Conservation (phyloP, 1,140 invertebrate genomes). For the Dendrolimus punctatus region DNA sequence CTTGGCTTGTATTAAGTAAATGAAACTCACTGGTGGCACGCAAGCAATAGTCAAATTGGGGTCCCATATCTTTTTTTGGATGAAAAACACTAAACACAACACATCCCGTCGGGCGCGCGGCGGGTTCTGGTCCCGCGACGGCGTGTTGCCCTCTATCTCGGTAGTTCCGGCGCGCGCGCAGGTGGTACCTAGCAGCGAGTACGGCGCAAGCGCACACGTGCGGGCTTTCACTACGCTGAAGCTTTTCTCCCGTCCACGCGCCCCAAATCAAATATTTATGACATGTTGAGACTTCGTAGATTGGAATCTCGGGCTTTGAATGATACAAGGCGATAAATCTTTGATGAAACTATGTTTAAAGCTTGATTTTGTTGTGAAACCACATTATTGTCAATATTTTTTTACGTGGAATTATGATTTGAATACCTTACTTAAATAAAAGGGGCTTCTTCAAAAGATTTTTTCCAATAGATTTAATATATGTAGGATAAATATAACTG, state of each 20-base stretch:
- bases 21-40: slow-evolving; percentile 58
- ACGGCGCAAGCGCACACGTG: slow-evolving; percentile 53
- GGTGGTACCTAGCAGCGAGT: slow-evolving; percentile 11
- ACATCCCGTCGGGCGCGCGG: slow-evolving; percentile 56
- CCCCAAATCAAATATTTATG: slow-evolving; percentile 1
- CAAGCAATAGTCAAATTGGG: slow-evolving; percentile 63
- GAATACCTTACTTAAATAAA: no score
- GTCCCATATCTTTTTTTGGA: slow-evolving; percentile 46
- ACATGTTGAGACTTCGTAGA: no score
- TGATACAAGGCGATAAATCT: no score
- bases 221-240: slow-evolving; percentile 49
- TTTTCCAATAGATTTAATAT: no score
- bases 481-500: no score
- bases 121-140: slow-evolving; percentile 43
- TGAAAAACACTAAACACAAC: slow-evolving; percentile 47
- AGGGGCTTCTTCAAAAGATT: no score
- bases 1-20: slow-evolving; percentile 13
- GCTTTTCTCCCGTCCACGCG: slow-evolving; percentile 58
- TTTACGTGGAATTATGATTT: no score
- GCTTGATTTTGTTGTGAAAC: no score
- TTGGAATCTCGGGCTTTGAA: no score
- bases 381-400: no score
- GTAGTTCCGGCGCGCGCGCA: background rate
- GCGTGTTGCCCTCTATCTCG: slow-evolving; percentile 4
- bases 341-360: no score